phyloP scores from a whole-genome alignment of 2,113 vertebrate genomes.

The Anguilla japonica region DNA sequence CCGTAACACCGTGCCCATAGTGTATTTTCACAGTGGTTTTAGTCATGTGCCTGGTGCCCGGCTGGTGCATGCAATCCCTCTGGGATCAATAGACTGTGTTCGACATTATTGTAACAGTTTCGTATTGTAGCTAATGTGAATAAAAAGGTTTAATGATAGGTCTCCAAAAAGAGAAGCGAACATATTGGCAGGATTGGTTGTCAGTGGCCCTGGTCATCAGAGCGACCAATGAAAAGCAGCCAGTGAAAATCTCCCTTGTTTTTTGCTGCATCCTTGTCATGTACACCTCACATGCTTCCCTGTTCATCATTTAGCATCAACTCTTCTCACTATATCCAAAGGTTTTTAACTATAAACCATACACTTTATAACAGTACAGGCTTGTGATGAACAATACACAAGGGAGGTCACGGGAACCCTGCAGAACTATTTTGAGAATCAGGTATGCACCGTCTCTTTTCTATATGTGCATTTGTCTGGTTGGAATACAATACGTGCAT shows the following conservation, averaged over 20 bases:
- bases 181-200: not conserved
- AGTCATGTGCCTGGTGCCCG: not conserved
- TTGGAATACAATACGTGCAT: not conserved
- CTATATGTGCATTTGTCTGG: not conserved
- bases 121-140: not conserved
- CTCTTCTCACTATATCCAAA: not conserved
- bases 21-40: not conserved
- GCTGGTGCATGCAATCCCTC: not conserved
- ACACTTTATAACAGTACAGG: not conserved
- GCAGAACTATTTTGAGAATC: not conserved
- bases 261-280: not conserved
- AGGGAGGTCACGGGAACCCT: not conserved
- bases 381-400: not conserved
- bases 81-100: not conserved
- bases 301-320: not conserved
- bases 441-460: not conserved
- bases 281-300: no score
- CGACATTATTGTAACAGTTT: not conserved
- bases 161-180: not conserved
- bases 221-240: not conserved
- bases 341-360: not conserved
- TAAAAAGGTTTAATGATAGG: not conserved
- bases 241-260: no score
- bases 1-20: not conserved
- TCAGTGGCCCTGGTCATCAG: not conserved